A percentile compares a stretch with the other conserved stretches of the same genome.
Evolutionary conservation across 2,797 vertebrate genomes (phyloP).

Genomic region (Apodemus agrarius): DNA sequence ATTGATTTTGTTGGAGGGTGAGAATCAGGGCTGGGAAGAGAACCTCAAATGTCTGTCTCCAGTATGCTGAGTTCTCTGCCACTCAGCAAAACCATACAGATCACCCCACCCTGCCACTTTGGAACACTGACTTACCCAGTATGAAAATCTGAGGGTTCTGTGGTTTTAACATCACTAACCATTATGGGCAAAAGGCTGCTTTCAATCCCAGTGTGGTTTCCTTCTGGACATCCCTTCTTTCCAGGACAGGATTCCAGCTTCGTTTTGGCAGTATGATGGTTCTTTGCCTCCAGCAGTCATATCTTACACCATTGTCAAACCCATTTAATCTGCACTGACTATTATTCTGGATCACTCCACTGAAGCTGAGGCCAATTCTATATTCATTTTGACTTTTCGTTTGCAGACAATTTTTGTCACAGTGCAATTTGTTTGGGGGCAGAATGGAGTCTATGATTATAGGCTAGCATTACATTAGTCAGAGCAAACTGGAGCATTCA

Average conservation of each 20-base stretch:
- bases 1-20: constrained; percentile 45
- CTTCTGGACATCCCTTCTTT: constrained; percentile 66
- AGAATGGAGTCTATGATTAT: constrained; percentile 70
- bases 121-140: constrained; percentile 78
- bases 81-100: constrained; percentile 75
- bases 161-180: constrained; percentile 78
- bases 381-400: constrained; percentile 66
- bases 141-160: constrained; percentile 80
- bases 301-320: constrained; percentile 49
- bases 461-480: constrained; percentile 65
- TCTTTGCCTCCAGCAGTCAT: constrained; percentile 45
- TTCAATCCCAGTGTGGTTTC: constrained; percentile 75
- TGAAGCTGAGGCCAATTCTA: constrained; percentile 57
- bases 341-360: constrained; percentile 49
- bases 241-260: constrained; percentile 73
- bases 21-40: constrained; percentile 42
- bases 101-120: constrained; percentile 76
- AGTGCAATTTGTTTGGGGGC: constrained; percentile 78
- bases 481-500: constrained; percentile 65
- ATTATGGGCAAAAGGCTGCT: constrained; percentile 72
- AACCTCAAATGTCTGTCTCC: constrained; percentile 9
- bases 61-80: constrained; percentile 66
- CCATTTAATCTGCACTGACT: constrained; percentile 77
- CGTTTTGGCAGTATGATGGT: constrained; percentile 60
- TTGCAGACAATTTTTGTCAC: constrained; percentile 71